phyloP scores from a whole-genome alignment of 2,888 invertebrate genomes.

The Polietes domitor region DNA sequence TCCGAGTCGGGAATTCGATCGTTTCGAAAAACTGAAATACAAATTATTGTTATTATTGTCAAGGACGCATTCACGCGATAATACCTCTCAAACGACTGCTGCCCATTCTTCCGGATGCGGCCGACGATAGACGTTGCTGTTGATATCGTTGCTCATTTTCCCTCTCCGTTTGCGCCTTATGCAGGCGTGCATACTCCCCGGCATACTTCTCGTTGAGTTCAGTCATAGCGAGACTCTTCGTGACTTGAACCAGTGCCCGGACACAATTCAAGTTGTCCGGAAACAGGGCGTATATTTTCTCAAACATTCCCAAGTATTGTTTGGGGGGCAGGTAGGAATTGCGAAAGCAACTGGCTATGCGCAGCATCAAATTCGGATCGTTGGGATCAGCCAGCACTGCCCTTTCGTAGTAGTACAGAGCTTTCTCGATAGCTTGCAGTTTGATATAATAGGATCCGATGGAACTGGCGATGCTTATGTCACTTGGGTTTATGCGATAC shows the following conservation, averaged over 20 bases:
- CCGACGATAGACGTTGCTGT: conserved; percentile 75
- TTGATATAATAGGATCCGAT: conserved; percentile 94
- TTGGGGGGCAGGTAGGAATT: conserved; percentile 86
- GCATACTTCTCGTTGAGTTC: conserved; percentile 92
- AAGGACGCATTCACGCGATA: not conserved
- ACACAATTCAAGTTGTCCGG: conserved; percentile 98
- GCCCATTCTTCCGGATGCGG: conserved; percentile 70
- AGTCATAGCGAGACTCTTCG: conserved; percentile 88
- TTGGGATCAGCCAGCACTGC: conserved; percentile 89
- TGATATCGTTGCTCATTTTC: conserved; percentile 76
- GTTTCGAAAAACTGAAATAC: conserved; percentile 68
- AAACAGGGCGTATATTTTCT: conserved; percentile 89
- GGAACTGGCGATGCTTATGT: conserved; percentile 90
- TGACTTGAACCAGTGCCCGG: conserved; percentile 82
- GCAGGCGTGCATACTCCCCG: conserved; percentile 89
- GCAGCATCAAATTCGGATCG: conserved; percentile 91
- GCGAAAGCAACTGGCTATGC: conserved; percentile 92
- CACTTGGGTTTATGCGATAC: conserved; percentile 79
- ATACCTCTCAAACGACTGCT: conserved; percentile 72
- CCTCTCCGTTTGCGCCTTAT: conserved; percentile 76
- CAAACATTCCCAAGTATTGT: conserved; percentile 80
- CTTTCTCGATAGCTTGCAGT: conserved; percentile 93
- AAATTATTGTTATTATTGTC: not conserved
- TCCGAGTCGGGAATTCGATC: conserved; percentile 67
- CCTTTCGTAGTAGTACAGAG: conserved; percentile 90